Evolutionary conservation across 1,140 invertebrate species (phyloP).

Genomic region (Zaprionus ghesquierei): DNA sequence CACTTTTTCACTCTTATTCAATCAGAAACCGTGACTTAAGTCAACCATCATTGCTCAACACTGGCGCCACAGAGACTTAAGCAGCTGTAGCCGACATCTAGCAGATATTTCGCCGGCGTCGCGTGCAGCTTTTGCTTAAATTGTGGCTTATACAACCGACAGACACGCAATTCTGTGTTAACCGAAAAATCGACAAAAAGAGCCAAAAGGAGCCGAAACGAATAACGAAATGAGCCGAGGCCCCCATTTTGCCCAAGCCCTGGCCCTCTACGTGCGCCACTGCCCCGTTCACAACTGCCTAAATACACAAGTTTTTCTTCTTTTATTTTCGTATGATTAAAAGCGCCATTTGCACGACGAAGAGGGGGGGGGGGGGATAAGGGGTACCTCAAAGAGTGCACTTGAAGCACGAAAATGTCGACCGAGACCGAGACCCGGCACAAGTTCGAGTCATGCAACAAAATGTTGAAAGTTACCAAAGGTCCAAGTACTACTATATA

Average conservation of each 20-base stretch:
- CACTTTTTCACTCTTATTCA: neutral
- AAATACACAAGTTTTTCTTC: constrained; percentile 66
- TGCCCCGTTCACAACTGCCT: constrained; percentile 71
- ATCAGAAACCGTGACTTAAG: neutral
- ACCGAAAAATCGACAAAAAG: constrained; percentile 16
- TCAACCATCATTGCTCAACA: constrained; percentile 19
- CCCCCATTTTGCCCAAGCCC: neutral
- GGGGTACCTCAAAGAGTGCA: neutral
- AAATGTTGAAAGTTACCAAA: constrained; percentile 27
- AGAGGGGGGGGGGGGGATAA: neutral
- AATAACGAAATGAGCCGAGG: neutral
- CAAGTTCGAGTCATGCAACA: constrained; percentile 68
- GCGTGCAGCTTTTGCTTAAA: constrained; percentile 49
- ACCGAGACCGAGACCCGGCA: constrained; percentile 22
- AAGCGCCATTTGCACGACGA: constrained; percentile 61
- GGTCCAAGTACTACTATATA: constrained; percentile 45
- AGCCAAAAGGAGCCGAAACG: neutral
- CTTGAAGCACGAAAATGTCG: constrained; percentile 2
- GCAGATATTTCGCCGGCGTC: constrained; percentile 37
- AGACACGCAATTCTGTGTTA: constrained; percentile 62
- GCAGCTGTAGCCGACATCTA: constrained; percentile 20
- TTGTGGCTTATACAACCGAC: constrained; percentile 51
- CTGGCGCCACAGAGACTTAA: constrained; percentile 3
- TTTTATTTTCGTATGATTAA: constrained; percentile 60
- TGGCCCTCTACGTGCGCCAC: constrained; percentile 35